Conservation (phyloP, 2,113 vertebrate species). For the Phalacrocorax pelagicus region DNA sequence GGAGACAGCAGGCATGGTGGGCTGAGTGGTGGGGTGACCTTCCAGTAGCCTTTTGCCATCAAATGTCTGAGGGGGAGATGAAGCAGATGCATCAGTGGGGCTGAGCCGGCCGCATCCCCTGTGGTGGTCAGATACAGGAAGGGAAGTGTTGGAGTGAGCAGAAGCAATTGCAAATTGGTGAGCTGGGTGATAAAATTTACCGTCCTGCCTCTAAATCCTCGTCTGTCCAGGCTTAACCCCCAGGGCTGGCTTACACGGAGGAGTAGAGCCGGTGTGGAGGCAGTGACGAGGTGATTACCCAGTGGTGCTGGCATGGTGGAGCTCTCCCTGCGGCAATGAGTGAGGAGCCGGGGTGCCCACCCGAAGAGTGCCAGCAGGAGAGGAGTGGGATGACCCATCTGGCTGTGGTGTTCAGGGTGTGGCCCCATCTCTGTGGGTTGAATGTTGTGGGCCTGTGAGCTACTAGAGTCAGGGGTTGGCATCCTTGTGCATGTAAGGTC, state of each 20-base stretch:
- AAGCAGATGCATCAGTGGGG: neutral
- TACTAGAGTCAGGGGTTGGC: fast-evolving
- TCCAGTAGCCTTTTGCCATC: neutral
- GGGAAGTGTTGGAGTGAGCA: neutral
- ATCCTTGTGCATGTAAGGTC: neutral
- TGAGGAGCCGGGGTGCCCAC: neutral
- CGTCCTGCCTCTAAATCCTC: slow-evolving; percentile 30
- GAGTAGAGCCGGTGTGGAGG: neutral
- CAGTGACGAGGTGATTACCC: neutral
- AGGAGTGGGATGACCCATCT: neutral
- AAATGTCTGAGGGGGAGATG: neutral
- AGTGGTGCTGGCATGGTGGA: neutral
- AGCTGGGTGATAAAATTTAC: slow-evolving; percentile 14
- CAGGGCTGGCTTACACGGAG: neutral
- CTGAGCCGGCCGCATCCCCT: neutral
- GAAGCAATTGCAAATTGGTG: neutral
- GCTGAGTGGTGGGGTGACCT: neutral
- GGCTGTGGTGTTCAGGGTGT: neutral
- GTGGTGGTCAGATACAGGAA: fast-evolving
- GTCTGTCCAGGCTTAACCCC: slow-evolving; percentile 22
- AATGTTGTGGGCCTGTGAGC: neutral
- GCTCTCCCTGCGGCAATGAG: fast-evolving
- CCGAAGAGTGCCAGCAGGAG: neutral
- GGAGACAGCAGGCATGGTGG: neutral
- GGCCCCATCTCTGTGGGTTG: neutral